Percentiles rank a stretch among this genome's conserved stretches.
Conservation (phyloP, 2,797 vertebrate genomes). For the Pipistrellus pygmaeus region DNA sequence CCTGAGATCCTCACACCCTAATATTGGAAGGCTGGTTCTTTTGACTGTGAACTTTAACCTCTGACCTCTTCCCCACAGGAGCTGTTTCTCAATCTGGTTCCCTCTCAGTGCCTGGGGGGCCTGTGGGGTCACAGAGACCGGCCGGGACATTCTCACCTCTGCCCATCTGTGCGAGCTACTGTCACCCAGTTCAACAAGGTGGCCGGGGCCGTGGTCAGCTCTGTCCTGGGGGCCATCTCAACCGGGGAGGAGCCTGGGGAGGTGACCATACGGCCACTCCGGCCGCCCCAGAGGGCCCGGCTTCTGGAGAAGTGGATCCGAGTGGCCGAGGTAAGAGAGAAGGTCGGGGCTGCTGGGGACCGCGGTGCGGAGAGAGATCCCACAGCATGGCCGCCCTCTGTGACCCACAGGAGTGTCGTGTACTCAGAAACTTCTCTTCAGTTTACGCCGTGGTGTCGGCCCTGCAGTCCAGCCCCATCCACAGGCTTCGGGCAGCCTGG, state of each 20-base stretch:
- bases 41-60: conserved; percentile 62
- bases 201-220: conserved; percentile 92
- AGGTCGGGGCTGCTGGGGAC: not conserved
- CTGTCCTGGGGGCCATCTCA: conserved; percentile 89
- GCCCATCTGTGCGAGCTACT: conserved; percentile 94
- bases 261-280: conserved; percentile 85
- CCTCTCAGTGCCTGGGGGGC: conserved; percentile 95
- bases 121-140: conserved; percentile 95
- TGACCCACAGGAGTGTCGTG: conserved; percentile 91
- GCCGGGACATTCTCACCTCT: conserved; percentile 91
- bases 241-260: conserved; percentile 71
- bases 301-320: conserved; percentile 96
- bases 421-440: conserved; percentile 94
- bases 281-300: conserved; percentile 92
- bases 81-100: conserved; percentile 94
- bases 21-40: conserved; percentile 12
- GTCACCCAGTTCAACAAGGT: conserved; percentile 95
- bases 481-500: conserved; percentile 94
- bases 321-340: conserved; percentile 91
- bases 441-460: conserved; percentile 94
- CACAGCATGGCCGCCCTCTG: not conserved
- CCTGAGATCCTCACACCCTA: conserved; percentile 50
- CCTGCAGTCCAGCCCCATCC: conserved; percentile 94
- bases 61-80: conserved; percentile 86
- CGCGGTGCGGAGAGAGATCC: not conserved